Evolutionary conservation across 1,140 invertebrate genomes (phyloP).

Genomic region (Coboldia fuscipes): DNA sequence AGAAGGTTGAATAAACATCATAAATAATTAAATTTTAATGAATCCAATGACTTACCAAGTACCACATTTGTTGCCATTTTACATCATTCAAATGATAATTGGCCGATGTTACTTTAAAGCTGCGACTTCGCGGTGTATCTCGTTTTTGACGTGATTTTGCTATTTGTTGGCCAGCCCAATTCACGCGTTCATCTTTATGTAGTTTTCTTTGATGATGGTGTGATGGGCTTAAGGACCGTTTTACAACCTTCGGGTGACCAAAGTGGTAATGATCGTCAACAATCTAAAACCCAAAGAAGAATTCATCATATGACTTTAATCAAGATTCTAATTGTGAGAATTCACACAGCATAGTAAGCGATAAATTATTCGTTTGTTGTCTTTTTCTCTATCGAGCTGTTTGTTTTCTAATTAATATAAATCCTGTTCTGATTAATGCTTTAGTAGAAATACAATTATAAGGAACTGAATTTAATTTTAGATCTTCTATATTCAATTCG

Average conservation of each 20-base stretch:
- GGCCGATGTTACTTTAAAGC: constrained; percentile 15
- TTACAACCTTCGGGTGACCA: constrained; percentile 44
- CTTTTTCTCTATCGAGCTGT: too few relatives aligned
- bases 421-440: too few relatives aligned
- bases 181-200: constrained; percentile 42
- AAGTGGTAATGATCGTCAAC: constrained; percentile 63
- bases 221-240: constrained; percentile 46
- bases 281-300: constrained; percentile 38
- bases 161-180: constrained; percentile 46
- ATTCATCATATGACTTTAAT: constrained; percentile 1
- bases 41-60: constrained; percentile 42
- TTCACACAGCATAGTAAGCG: too few relatives aligned
- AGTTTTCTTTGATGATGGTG: constrained; percentile 39
- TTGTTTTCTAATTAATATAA: too few relatives aligned
- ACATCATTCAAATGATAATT: constrained; percentile 46
- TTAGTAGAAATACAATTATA: too few relatives aligned
- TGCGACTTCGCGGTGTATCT: constrained; percentile 29
- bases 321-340: constrained; percentile 7
- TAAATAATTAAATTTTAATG: neutral
- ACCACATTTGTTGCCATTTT: constrained; percentile 79
- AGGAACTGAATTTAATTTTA: too few relatives aligned
- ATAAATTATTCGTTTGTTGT: too few relatives aligned
- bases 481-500: too few relatives aligned
- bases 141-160: constrained; percentile 45
- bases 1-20: too few relatives aligned